Base-by-base conservation (phyloP, 2,113 vertebrate genomes). In the Oreocharis arfaki region DNA sequence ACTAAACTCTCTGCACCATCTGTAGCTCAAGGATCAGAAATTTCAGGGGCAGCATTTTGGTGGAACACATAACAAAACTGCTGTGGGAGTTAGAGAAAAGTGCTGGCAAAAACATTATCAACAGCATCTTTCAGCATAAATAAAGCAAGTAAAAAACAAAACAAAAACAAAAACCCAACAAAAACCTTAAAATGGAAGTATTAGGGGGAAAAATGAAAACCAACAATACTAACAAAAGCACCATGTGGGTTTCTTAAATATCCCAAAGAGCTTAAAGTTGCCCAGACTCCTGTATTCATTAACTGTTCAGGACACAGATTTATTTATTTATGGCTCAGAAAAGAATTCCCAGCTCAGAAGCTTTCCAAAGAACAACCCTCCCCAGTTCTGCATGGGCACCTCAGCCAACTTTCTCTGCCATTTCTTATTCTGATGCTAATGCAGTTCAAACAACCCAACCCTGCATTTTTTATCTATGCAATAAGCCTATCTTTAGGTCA, bases 391-490 rank as follows among this genome's bases (percentile, higher is more conserved):
- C 89, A 96, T 91, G 95, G 75, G 83, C 87, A 92, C 57, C 89
- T 80, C 82, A 3, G 83, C 87, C 91, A 90, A 70, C 59, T 87
- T 35, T 8, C 84, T 57, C 71, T 83, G 73, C 65, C 61, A 16
- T 86, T 67, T 87, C 89, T 77, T 88, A 97, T 97, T 97, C 89
- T 93, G 63, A 97, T 96, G 95, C 87, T 96, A 97, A 97, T 96
- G 57, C 19, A 94, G 71, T 96, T 97, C 96, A 96, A 97, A 94
- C 92, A 97, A 90, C 63, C 65, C 86, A 97, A 85, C 75, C 76
- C 79, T 84, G 74, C 79, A 77, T 90, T 94, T 97, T 96, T 92
- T 84, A 89, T 95, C 84, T 76, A 67, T 69, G 88, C 90, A 96
- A 89, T 90, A 95, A 95, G 80, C 90, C 94, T 76, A 84, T 80